A percentile compares a stretch with the other conserved stretches of the same genome.
These are phyloP conservation scores for Hirudo medicinalis DNA, from an alignment of 1,140 invertebrate species.

Conservation along the genomic window DNA sequence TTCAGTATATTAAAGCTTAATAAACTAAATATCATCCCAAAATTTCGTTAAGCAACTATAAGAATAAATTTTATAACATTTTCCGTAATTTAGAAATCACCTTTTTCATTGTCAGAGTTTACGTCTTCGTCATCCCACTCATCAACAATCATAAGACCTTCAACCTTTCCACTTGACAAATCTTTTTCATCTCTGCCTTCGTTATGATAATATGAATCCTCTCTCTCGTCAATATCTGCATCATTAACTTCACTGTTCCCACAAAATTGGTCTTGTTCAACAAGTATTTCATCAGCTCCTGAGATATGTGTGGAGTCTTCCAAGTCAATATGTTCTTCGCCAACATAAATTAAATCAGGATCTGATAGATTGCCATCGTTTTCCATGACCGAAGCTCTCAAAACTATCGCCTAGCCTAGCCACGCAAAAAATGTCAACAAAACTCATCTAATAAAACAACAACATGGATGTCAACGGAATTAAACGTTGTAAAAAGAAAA, in stretches of 20 bases:
- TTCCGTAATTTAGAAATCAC: no score
- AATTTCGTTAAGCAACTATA: no score
- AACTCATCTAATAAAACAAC: no score
- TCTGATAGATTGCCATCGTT: neutral
- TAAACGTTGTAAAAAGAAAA: no score
- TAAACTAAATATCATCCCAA: no score
- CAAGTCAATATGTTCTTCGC: constrained; percentile 1
- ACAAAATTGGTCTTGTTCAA: neutral
- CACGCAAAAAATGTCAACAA: no score
- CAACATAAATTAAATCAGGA: constrained; percentile 3
- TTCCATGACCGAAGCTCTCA: neutral
- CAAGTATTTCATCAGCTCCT: neutral
- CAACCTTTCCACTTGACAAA: constrained; percentile 1
- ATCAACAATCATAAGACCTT: constrained; percentile 1
- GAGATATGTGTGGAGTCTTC: neutral
- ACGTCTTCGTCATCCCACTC: constrained; percentile 4
- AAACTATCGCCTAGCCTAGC: no score
- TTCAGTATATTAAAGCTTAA: no score
- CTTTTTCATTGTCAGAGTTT: neutral
- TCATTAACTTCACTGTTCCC: neutral
- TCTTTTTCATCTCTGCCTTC: constrained; percentile 2
- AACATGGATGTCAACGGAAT: no score
- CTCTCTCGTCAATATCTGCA: neutral
- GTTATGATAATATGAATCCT: neutral
- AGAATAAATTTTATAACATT: no score